Conservation (phyloP, 2,113 vertebrate genomes). For the Archocentrus centrarchus region DNA sequence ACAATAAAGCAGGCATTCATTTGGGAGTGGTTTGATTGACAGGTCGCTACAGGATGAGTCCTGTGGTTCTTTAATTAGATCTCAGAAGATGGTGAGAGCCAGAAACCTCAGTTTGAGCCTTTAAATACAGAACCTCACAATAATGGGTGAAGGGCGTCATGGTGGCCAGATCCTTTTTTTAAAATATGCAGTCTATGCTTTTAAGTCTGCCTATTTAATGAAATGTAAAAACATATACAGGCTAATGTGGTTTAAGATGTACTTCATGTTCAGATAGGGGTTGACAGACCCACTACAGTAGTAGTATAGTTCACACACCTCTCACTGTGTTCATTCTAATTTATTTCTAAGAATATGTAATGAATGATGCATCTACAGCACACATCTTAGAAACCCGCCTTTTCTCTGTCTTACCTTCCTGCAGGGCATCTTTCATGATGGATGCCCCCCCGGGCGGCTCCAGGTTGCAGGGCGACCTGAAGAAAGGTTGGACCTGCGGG, state of each 20-base stretch:
- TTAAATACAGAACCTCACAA: neutral
- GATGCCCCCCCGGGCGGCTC: constrained; percentile 88
- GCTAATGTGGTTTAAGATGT: neutral
- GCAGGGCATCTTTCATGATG: constrained; percentile 91
- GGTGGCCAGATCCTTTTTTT: too few relatives aligned
- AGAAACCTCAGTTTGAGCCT: neutral
- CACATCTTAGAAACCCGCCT: neutral
- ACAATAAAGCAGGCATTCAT: neutral
- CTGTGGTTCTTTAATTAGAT: too few relatives aligned
- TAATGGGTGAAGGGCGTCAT: neutral
- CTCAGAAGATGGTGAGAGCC: too few relatives aligned
- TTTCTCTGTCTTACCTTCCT: constrained; percentile 84
- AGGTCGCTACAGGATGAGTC: too few relatives aligned
- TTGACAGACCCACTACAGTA: neutral
- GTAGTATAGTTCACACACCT: neutral
- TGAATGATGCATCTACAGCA: neutral
- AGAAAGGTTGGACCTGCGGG: constrained; percentile 79
- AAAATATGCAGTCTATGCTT: neutral
- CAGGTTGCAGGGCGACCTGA: constrained; percentile 86
- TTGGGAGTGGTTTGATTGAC: too few relatives aligned
- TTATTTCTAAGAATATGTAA: neutral
- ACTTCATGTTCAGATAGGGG: neutral
- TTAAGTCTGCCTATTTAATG: neutral
- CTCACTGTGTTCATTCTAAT: neutral
- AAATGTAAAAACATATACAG: neutral